Percentiles rank a stretch among this genome's conserved stretches.
phyloP scores from a whole-genome alignment of 2,888 invertebrate genomes.

The Drosophila kambysellisi region DNA sequence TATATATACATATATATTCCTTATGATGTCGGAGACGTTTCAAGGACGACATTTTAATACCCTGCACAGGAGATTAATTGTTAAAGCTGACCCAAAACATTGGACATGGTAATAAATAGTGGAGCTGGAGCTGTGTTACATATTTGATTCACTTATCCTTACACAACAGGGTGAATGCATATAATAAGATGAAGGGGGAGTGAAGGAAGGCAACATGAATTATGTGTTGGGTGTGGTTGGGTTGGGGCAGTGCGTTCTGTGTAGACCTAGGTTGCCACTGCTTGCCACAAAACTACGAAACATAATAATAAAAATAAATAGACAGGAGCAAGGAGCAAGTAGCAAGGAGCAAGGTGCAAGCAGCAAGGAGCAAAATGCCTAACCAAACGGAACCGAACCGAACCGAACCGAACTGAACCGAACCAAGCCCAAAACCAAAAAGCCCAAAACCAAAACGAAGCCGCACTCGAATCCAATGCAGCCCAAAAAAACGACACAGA shows the following conservation, averaged over 20 bases:
- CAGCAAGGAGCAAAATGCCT: neutral
- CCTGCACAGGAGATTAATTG: neutral
- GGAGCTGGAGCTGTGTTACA: neutral
- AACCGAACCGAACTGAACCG: slow-evolving; percentile 21
- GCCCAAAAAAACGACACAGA: slow-evolving; percentile 27
- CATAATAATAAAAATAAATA: slow-evolving; percentile 1
- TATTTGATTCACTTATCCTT: slow-evolving; percentile 9
- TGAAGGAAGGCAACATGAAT: neutral
- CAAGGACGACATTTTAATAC: neutral
- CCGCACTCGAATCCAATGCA: slow-evolving; percentile 33
- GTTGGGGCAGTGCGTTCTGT: neutral
- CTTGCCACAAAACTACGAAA: slow-evolving; percentile 3
- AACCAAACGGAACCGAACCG: slow-evolving; percentile 7
- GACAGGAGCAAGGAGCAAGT: neutral
- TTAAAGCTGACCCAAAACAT: neutral
- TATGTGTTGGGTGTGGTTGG: neutral
- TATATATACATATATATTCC: neutral
- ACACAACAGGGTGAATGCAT: neutral
- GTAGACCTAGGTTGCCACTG: slow-evolving; percentile 26
- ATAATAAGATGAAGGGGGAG: slow-evolving; percentile 3
- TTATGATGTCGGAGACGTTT: neutral
- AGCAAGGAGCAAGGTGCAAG: neutral
- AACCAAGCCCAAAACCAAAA: slow-evolving; percentile 13
- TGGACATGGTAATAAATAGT: neutral
- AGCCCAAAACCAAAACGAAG: slow-evolving; percentile 37